These are phyloP conservation scores for Dendrolimus houi DNA, from an alignment of 2,888 invertebrate species.

Conservation along the genomic window DNA sequence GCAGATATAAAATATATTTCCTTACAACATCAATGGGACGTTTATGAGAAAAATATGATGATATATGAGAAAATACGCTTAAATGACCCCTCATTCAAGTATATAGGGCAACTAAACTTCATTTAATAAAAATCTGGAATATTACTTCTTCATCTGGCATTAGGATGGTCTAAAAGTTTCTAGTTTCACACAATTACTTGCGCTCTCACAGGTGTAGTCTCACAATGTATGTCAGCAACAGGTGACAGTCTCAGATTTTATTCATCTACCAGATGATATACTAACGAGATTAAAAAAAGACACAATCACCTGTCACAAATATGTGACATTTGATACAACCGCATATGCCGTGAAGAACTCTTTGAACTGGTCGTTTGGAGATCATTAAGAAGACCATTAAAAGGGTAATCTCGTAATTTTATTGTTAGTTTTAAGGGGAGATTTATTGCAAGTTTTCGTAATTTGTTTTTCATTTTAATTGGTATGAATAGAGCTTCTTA, in stretches of 20 bases:
- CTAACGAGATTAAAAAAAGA: conserved; percentile 35
- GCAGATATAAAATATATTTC: too few relatives aligned
- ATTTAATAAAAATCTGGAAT: too few relatives aligned
- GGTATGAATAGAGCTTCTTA: background rate
- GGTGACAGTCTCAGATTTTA: conserved; percentile 40
- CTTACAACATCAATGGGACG: too few relatives aligned
- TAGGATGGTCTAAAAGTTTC: too few relatives aligned
- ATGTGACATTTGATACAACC: conserved; percentile 34
- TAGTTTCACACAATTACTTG: background rate
- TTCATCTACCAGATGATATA: conserved; percentile 51
- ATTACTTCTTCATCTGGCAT: too few relatives aligned
- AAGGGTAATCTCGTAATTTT: conserved; percentile 7
- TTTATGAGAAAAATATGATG: too few relatives aligned
- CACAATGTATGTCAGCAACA: conserved; percentile 30
- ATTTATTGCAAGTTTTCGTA: background rate
- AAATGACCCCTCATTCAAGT: too few relatives aligned
- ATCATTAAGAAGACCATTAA: background rate
- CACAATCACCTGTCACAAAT: conserved; percentile 47
- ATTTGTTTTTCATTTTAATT: background rate
- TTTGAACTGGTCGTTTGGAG: background rate
- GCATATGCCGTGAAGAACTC: conserved; percentile 27
- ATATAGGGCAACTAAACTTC: too few relatives aligned
- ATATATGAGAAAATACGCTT: too few relatives aligned
- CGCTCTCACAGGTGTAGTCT: conserved; percentile 10
- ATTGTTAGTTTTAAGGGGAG: background rate